These are phyloP conservation scores for Gymnodraco acuticeps DNA, from an alignment of 2,797 vertebrate genomes.

Conservation along the genomic window DNA sequence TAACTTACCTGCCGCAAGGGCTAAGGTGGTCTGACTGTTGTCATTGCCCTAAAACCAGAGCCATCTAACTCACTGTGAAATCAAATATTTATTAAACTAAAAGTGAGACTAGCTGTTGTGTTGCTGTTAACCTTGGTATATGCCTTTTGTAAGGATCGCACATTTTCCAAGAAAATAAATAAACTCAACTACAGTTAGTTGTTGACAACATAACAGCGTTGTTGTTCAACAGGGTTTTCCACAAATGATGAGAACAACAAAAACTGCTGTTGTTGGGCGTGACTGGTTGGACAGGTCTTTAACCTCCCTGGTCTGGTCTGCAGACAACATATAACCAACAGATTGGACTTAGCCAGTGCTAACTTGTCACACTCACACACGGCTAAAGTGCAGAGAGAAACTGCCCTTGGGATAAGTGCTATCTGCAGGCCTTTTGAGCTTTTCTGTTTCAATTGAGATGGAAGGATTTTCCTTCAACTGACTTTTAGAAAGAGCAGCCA, in stretches of 20 bases:
- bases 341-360: background rate
- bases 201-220: background rate
- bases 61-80: background rate
- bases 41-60: background rate
- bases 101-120: background rate
- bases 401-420: no score
- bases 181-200: background rate
- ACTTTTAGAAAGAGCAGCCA: background rate
- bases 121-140: background rate
- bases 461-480: background rate
- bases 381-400: background rate
- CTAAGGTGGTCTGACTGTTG: background rate
- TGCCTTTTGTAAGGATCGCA: background rate
- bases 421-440: background rate
- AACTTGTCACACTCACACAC: background rate
- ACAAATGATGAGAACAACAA: background rate
- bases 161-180: background rate
- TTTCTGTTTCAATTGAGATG: background rate
- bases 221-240: background rate
- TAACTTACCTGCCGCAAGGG: background rate
- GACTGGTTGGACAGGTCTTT: slow-evolving; percentile 2
- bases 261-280: no score
- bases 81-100: background rate
- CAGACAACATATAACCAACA: background rate
- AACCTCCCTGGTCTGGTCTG: background rate